These are phyloP conservation scores for Pseudochirops cupreus DNA, from an alignment of 2,797 vertebrate species.

Conservation along the genomic window DNA sequence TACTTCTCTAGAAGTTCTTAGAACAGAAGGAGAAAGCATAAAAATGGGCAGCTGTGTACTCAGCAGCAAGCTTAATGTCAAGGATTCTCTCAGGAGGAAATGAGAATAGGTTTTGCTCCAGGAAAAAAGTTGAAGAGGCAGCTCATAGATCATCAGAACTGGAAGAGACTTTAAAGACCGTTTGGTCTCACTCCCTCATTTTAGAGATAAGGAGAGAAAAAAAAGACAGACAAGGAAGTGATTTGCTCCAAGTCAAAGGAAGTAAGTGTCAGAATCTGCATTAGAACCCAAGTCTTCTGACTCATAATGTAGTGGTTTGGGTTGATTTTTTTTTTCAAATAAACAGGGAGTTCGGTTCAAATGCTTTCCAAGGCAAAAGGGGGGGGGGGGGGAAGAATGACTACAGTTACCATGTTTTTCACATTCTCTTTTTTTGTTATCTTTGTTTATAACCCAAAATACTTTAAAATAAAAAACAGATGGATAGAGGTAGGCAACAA, in stretches of 20 bases:
- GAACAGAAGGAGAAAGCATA: neutral
- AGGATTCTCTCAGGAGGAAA: neutral
- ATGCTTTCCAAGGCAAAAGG: neutral
- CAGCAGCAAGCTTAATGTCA: neutral
- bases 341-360: neutral
- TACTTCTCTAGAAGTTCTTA: neutral
- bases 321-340: neutral
- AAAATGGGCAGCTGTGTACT: neutral
- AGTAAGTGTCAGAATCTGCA: neutral
- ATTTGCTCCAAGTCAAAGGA: neutral
- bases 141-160: neutral
- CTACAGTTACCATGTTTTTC: neutral
- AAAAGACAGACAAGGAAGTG: neutral
- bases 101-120: neutral
- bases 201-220: neutral
- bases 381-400: neutral
- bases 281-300: neutral
- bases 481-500: neutral
- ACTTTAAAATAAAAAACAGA: slow-evolving; percentile 1
- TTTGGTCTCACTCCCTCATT: neutral
- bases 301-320: neutral
- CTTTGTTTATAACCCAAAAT: neutral
- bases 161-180: neutral
- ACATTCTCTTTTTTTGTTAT: neutral
- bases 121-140: neutral